A percentile compares a stretch with the other conserved stretches of the same genome.
Conservation (phyloP, 2,888 invertebrate species). For the Nycteola revayana region DNA sequence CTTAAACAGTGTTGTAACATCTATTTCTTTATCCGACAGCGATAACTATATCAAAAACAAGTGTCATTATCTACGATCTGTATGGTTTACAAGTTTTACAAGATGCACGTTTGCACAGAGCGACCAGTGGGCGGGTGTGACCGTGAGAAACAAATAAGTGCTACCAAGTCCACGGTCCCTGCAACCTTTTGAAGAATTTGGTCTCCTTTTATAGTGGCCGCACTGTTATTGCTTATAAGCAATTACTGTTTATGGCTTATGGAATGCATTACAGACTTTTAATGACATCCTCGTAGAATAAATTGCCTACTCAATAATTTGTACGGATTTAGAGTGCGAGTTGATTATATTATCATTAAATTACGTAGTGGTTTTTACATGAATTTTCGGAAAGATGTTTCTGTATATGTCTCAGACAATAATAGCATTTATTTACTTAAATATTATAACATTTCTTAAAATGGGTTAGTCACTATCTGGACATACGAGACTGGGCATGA, state of each 20-base stretch:
- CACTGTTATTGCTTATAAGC: conserved; percentile 48
- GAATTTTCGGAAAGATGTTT: too few species aligned
- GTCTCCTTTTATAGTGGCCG: conserved; percentile 35
- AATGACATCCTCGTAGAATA: neutral
- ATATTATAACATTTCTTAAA: too few species aligned
- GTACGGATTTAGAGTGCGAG: too few species aligned
- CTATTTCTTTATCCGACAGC: conserved; percentile 21
- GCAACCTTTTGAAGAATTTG: conserved; percentile 43
- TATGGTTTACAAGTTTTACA: conserved; percentile 31
- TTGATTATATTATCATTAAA: too few species aligned
- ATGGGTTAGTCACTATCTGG: too few species aligned
- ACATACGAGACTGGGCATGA: too few species aligned
- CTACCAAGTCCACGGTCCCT: conserved; percentile 58
- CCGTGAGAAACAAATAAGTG: conserved; percentile 75
- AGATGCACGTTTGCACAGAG: conserved; percentile 47
- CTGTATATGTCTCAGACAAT: too few species aligned
- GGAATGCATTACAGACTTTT: conserved; percentile 31
- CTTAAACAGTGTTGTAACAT: too few species aligned
- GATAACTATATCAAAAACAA: conserved; percentile 34
- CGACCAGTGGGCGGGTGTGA: conserved; percentile 70
- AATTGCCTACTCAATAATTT: too few species aligned
- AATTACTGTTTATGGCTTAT: conserved; percentile 51
- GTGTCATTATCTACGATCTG: conserved; percentile 31
- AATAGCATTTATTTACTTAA: too few species aligned
- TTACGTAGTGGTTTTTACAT: too few species aligned